phyloP scores from a whole-genome alignment of 2,888 invertebrate species.

The Epistrophella euchroma region DNA sequence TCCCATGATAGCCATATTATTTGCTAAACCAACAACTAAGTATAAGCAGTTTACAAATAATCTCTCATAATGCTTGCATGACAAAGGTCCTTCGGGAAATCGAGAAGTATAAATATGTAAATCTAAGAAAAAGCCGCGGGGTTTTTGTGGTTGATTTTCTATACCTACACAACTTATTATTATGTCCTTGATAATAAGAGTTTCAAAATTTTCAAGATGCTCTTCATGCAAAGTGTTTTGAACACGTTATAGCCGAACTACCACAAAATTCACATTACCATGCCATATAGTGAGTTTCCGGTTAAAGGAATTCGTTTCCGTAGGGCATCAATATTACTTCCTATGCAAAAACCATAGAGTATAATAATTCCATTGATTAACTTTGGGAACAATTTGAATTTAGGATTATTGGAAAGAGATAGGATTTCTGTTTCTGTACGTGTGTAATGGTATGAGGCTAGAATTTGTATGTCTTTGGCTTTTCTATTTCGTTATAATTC shows the following conservation, averaged over 20 bases:
- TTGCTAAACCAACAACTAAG: background rate
- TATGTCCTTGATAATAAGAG: slow-evolving; percentile 2
- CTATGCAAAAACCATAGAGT: slow-evolving; percentile 19
- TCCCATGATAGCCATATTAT: slow-evolving; percentile 2
- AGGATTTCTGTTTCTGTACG: background rate
- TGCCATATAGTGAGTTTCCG: slow-evolving; percentile 20
- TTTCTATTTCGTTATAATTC: background rate
- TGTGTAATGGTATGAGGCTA: slow-evolving; percentile 30
- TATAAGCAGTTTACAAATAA: slow-evolving; percentile 14
- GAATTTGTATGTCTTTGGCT: slow-evolving; percentile 12
- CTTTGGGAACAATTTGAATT: slow-evolving; percentile 29
- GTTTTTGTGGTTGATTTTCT: background rate
- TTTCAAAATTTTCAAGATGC: slow-evolving; percentile 18
- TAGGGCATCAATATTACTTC: slow-evolving; percentile 40
- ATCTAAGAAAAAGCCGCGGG: slow-evolving; percentile 12
- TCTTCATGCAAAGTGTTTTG: slow-evolving; percentile 1
- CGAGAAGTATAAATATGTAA: background rate
- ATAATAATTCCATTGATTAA: slow-evolving; percentile 47
- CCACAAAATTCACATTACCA: slow-evolving; percentile 35
- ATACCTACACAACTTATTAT: background rate
- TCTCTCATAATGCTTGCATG: slow-evolving; percentile 7
- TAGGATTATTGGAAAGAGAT: background rate
- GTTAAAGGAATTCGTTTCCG: slow-evolving; percentile 44
- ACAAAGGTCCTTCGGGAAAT: slow-evolving; percentile 16
- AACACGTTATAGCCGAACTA: slow-evolving; percentile 21